These are phyloP conservation scores for Lepidurus couesii DNA, from an alignment of 1,140 invertebrate genomes.

Conservation along the genomic window DNA sequence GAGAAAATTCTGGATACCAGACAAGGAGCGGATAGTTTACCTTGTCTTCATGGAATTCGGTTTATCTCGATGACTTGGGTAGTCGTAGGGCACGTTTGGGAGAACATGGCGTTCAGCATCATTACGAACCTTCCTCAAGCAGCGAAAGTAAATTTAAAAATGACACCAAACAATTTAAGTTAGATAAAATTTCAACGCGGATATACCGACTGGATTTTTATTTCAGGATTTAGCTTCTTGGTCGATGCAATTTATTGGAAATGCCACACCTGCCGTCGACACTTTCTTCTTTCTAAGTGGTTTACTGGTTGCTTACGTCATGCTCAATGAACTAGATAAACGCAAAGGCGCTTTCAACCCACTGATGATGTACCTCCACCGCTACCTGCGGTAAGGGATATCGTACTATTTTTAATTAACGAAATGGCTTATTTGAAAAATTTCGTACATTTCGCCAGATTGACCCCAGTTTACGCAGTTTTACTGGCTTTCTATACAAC, in stretches of 20 bases:
- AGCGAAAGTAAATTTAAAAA: neutral
- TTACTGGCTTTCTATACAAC: conserved; percentile 69
- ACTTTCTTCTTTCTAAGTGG: conserved; percentile 78
- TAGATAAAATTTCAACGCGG: neutral
- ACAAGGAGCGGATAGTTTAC: conserved; percentile 63
- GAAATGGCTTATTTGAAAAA: neutral
- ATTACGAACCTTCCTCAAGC: conserved; percentile 25
- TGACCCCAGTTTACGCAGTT: conserved; percentile 77
- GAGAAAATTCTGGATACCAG: conserved; percentile 43
- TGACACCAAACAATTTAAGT: too few relatives aligned
- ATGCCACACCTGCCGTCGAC: conserved; percentile 82
- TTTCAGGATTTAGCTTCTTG: conserved; percentile 53
- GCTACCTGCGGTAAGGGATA: conserved; percentile 20
- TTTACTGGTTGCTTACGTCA: conserved; percentile 32
- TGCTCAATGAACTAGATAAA: conserved; percentile 26
- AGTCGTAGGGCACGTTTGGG: conserved; percentile 82
- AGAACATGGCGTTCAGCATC: conserved; percentile 50
- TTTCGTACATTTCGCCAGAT: conserved; percentile 46
- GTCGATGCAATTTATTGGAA: conserved; percentile 73
- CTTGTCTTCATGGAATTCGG: conserved; percentile 71
- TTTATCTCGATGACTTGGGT: conserved; percentile 89
- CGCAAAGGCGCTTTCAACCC: conserved; percentile 26
- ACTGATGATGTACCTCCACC: conserved; percentile 29
- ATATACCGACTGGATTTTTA: neutral
- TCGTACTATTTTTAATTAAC: neutral